Evolutionary conservation across 2,113 vertebrate genomes (phyloP).

Genomic region (Herpailurus yagouaroundi): DNA sequence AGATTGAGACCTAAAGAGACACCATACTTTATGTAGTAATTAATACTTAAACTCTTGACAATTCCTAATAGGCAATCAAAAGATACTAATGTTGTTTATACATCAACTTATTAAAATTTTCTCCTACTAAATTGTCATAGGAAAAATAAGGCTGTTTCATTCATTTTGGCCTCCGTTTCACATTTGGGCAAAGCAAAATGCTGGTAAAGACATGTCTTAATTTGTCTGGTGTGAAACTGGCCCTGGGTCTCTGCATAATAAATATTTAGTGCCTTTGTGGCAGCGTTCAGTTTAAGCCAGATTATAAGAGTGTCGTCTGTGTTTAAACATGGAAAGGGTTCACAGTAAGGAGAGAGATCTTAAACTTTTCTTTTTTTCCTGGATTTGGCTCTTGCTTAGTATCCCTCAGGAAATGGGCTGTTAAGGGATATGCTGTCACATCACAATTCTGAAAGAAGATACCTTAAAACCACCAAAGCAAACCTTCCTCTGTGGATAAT

Average conservation of each 20-base stretch:
- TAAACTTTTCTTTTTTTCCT: background rate
- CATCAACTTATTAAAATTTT: background rate
- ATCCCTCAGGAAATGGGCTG: slow-evolving; percentile 82
- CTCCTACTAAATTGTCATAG: background rate
- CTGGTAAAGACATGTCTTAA: background rate
- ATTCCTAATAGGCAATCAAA: background rate
- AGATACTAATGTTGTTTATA: background rate
- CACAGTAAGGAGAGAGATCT: slow-evolving; percentile 3
- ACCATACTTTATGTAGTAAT: background rate
- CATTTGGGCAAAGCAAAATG: background rate
- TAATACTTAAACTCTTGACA: too few relatives aligned
- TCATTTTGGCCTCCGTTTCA: background rate
- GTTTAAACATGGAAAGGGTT: background rate
- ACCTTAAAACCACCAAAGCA: slow-evolving; percentile 65
- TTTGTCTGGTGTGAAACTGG: background rate
- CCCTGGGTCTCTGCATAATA: background rate
- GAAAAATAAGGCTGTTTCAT: background rate
- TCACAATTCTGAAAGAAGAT: slow-evolving; percentile 74
- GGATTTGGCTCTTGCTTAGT: slow-evolving; percentile 56
- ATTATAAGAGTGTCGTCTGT: background rate
- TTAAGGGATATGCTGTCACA: slow-evolving; percentile 78
- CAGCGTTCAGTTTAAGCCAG: background rate
- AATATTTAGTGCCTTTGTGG: background rate
- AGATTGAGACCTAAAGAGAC: background rate
- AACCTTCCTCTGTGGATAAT: slow-evolving; percentile 39